These are phyloP conservation scores for Cyclura pinguis DNA, from an alignment of 2,797 vertebrate species.

Conservation along the genomic window DNA sequence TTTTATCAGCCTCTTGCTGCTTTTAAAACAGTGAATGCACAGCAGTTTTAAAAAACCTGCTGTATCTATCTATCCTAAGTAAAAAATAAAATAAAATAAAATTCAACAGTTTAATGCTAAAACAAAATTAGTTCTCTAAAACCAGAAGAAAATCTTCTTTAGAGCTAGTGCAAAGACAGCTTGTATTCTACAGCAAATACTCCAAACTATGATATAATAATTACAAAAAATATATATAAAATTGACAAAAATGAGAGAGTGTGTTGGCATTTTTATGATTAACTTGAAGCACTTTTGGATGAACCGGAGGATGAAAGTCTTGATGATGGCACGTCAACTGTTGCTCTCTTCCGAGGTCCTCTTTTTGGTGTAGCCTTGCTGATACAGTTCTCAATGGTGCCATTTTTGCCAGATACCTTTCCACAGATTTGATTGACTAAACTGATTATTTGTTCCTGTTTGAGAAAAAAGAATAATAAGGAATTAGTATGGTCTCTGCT, in stretches of 20 bases:
- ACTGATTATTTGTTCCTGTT: conserved; percentile 96
- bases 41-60: conserved; percentile 83
- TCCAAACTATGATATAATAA: conserved; percentile 92
- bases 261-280: conserved; percentile 85
- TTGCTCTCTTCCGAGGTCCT: conserved; percentile 92
- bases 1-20: conserved; percentile 81
- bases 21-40: conserved; percentile 84
- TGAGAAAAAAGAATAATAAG: conserved; percentile 12
- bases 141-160: conserved; percentile 94
- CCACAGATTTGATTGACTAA: conserved; percentile 97
- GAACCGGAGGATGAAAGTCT: conserved; percentile 90
- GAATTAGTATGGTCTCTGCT: conserved; percentile 14
- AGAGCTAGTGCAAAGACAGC: conserved; percentile 99
- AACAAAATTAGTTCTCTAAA: conserved; percentile 90
- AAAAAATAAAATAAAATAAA: conserved; percentile 85
- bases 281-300: conserved; percentile 88
- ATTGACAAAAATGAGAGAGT: conserved; percentile 79
- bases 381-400: conserved; percentile 87
- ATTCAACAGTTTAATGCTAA: conserved; percentile 95
- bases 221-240: conserved; percentile 85
- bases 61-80: conserved; percentile 82
- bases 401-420: conserved; percentile 88
- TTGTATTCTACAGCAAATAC: conserved; percentile 95
- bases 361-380: conserved; percentile 93
- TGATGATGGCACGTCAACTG: conserved; percentile 91